These are phyloP conservation scores for Embiotoca jacksoni DNA, from an alignment of 2,113 vertebrate genomes.

Conservation along the genomic window DNA sequence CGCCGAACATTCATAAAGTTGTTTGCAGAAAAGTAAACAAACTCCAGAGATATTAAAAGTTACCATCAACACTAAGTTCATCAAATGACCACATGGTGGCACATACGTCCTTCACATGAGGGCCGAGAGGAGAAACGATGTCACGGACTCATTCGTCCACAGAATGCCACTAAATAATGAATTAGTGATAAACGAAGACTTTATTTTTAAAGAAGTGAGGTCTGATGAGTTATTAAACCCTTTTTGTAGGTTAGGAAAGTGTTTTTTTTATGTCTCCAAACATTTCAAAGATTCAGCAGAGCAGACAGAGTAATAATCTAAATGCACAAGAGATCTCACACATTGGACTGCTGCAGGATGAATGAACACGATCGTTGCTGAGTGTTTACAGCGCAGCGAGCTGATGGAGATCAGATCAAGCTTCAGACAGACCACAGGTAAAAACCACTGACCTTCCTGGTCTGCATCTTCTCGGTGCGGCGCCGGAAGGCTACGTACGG, in stretches of 20 bases:
- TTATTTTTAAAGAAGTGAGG: too few relatives aligned
- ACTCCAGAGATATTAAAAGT: background rate
- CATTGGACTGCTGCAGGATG: too few relatives aligned
- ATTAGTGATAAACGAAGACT: background rate
- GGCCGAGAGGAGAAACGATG: background rate
- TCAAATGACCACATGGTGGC: constrained; percentile 50
- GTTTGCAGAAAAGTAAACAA: background rate
- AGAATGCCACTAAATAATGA: background rate
- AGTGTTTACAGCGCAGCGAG: too few relatives aligned
- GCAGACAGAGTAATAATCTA: too few relatives aligned
- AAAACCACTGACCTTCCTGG: constrained; percentile 89
- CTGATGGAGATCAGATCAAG: too few relatives aligned
- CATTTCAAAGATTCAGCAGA: too few relatives aligned
- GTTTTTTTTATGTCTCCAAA: too few relatives aligned
- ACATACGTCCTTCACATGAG: constrained; percentile 84
- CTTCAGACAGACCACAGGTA: too few relatives aligned
- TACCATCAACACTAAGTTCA: background rate
- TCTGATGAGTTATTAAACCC: too few relatives aligned
- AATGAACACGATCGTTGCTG: too few relatives aligned
- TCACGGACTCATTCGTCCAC: background rate
- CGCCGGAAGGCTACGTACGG: constrained; percentile 98
- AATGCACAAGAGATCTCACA: too few relatives aligned
- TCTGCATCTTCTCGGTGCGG: constrained; percentile 99
- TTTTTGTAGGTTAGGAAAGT: too few relatives aligned
- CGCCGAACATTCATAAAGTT: background rate